Evolutionary conservation across 2,888 invertebrate genomes (phyloP).

Genomic region (Nomada flava): DNA sequence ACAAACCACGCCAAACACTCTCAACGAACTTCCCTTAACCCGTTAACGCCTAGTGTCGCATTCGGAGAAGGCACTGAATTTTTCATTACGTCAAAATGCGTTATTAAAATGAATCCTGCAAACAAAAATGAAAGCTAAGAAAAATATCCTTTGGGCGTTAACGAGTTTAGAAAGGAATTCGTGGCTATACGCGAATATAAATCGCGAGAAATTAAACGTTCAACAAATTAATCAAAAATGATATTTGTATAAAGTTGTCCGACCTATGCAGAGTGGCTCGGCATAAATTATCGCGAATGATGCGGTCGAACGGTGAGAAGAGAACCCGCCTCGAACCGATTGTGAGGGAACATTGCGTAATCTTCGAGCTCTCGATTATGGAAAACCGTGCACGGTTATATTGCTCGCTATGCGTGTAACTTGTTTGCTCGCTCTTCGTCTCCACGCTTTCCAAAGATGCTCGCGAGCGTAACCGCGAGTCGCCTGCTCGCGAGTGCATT

Average conservation of each 20-base stretch:
- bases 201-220: too few relatives aligned
- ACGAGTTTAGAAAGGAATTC: too few relatives aligned
- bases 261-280: slow-evolving; percentile 12
- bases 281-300: not conserved
- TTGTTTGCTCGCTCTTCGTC: slow-evolving; percentile 59
- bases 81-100: too few relatives aligned
- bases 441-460: slow-evolving; percentile 83
- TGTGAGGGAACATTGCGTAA: slow-evolving; percentile 28
- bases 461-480: slow-evolving; percentile 77
- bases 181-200: too few relatives aligned
- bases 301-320: not conserved
- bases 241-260: not conserved
- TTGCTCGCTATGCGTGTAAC: not conserved
- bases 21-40: too few relatives aligned
- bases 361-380: slow-evolving; percentile 1
- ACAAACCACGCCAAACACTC: too few relatives aligned
- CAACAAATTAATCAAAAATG: too few relatives aligned
- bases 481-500: slow-evolving; percentile 40
- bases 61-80: too few relatives aligned
- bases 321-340: not conserved
- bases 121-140: too few relatives aligned
- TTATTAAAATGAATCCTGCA: too few relatives aligned
- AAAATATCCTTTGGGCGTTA: too few relatives aligned
- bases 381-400: slow-evolving; percentile 10
- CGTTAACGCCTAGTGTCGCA: too few relatives aligned